Percentiles rank a stretch among this genome's conserved stretches.
These are phyloP conservation scores for Idaea aversata DNA, from an alignment of 2,888 invertebrate species.

Conservation along the genomic window DNA sequence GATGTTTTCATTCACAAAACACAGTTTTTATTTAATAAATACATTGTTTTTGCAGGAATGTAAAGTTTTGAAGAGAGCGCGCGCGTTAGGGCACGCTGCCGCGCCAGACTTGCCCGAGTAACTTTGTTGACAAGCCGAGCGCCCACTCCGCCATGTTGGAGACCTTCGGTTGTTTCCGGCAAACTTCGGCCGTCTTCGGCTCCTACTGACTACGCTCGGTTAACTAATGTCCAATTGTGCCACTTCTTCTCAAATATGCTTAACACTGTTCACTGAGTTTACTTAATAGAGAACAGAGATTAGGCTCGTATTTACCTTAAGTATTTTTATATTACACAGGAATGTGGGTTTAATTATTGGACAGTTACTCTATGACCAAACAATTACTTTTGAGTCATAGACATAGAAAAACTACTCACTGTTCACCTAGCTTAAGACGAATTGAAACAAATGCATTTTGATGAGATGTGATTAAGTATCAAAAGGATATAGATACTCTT, in stretches of 20 bases:
- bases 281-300: background rate
- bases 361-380: background rate
- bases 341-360: background rate
- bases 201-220: constrained; percentile 28
- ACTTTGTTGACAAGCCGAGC: constrained; percentile 76
- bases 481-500: background rate
- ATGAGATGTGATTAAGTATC: background rate
- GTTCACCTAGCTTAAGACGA: background rate
- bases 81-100: constrained; percentile 50
- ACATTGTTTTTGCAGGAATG: constrained; percentile 38
- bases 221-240: constrained; percentile 29
- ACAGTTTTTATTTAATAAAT: constrained; percentile 37
- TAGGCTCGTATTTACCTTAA: background rate
- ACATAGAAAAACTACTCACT: background rate
- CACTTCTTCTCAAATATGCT: constrained; percentile 27
- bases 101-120: constrained; percentile 49
- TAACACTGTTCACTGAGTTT: background rate
- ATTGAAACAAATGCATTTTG: background rate
- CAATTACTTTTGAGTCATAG: background rate
- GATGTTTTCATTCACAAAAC: constrained; percentile 35
- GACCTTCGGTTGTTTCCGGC: constrained; percentile 61
- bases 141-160: constrained; percentile 67
- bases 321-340: background rate
- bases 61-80: constrained; percentile 31
- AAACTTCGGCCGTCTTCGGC: constrained; percentile 46